These are phyloP conservation scores for cattle (Bos taurus) DNA, from an alignment of 2,113 vertebrate species.

Conservation along the genomic window DNA sequence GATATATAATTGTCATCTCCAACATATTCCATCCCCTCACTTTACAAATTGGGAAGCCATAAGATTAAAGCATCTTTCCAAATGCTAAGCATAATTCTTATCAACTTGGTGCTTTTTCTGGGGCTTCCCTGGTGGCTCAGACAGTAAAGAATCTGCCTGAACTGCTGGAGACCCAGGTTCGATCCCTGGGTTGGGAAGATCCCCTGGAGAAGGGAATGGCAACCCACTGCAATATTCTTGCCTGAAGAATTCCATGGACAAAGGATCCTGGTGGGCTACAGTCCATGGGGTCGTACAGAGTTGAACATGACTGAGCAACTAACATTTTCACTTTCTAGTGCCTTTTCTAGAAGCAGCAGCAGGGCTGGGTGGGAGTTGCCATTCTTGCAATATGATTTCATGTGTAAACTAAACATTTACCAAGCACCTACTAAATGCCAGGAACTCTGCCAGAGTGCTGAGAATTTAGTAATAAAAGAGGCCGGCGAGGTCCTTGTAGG, in stretches of 20 bases:
- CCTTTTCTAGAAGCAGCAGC: background rate
- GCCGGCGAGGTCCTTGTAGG: rapidly evolving
- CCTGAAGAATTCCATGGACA: background rate
- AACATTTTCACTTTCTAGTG: background rate
- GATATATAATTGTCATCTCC: background rate
- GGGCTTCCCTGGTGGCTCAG: background rate
- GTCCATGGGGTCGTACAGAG: background rate
- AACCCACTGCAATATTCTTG: background rate
- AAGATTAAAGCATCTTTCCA: background rate
- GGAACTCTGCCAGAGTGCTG: background rate
- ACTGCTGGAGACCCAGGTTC: background rate
- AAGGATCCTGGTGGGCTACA: background rate
- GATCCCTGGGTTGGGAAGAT: background rate
- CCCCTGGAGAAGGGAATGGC: background rate
- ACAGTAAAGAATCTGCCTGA: background rate
- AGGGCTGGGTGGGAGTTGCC: rapidly evolving
- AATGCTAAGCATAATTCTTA: rapidly evolving
- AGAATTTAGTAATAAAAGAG: background rate
- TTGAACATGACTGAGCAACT: background rate
- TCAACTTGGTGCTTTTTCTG: background rate
- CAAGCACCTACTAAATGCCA: background rate
- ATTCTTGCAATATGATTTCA: background rate
- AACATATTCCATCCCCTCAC: background rate
- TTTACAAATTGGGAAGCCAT: background rate
- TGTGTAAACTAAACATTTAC: background rate